A percentile compares a stretch with the other conserved stretches of the same genome.
phyloP scores from a whole-genome alignment of 2,113 vertebrate species.

The Psettodes erumei region DNA sequence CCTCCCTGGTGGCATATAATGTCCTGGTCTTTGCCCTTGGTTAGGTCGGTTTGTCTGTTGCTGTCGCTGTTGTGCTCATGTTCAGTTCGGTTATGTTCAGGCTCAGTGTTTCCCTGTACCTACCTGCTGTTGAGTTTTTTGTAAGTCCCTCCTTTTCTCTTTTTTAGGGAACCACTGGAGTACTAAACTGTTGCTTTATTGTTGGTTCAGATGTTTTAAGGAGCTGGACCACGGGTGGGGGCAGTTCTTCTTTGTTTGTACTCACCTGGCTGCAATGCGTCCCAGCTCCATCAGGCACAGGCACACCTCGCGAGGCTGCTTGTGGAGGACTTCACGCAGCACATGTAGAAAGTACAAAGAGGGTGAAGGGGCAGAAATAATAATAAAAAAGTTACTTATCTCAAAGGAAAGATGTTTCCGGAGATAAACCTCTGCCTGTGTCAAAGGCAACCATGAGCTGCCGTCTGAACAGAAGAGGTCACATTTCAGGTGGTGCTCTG shows the following conservation, averaged over 20 bases:
- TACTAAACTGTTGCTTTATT: neutral
- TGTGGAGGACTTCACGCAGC: constrained; percentile 89
- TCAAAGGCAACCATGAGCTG: constrained; percentile 35
- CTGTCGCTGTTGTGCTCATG: too few species aligned
- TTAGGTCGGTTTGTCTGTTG: too few species aligned
- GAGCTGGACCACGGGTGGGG: neutral
- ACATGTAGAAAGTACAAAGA: constrained; percentile 33
- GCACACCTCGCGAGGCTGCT: constrained; percentile 95
- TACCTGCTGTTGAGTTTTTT: too few species aligned
- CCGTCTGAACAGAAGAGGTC: constrained; percentile 23
- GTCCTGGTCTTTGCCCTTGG: too few species aligned
- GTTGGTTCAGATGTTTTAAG: neutral
- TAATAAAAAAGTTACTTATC: constrained; percentile 39
- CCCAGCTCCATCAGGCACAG: constrained; percentile 97
- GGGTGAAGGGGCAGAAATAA: neutral
- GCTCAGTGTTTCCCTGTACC: too few species aligned
- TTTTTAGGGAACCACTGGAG: too few species aligned
- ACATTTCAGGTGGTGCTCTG: constrained; percentile 29
- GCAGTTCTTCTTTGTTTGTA: constrained; percentile 34
- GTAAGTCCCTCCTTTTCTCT: too few species aligned
- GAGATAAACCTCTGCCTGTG: constrained; percentile 57
- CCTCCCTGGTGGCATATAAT: too few species aligned
- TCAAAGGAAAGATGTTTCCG: constrained; percentile 59
- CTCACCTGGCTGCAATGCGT: constrained; percentile 94
- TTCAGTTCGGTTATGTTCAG: too few species aligned